Percentiles rank a stretch among this genome's conserved stretches.
Evolutionary conservation across 2,797 vertebrate species (phyloP).

Genomic region (Gymnothorax reevesii): DNA sequence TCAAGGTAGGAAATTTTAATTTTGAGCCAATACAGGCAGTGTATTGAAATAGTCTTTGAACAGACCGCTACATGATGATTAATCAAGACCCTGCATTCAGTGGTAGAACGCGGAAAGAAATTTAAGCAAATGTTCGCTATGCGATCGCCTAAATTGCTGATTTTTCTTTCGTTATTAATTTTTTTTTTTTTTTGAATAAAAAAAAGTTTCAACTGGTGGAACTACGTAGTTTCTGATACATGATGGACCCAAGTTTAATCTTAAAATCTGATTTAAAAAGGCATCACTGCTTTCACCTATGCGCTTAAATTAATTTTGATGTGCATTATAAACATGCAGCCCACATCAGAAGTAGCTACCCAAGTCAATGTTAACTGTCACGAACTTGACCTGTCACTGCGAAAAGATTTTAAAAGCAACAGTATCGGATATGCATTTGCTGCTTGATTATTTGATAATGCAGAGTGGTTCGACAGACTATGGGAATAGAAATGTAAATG

Average conservation of each 20-base stretch:
- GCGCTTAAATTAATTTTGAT: not conserved
- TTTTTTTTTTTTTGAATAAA: not conserved
- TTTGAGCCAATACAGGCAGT: not conserved
- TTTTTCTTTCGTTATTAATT: no score
- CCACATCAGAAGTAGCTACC: not conserved
- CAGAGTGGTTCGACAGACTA: not conserved
- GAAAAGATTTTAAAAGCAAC: not conserved
- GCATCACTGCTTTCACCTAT: not conserved
- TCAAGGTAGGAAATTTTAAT: constrained; percentile 7
- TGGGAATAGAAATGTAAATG: not conserved
- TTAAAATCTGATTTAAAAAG: no score
- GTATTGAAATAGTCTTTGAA: not conserved
- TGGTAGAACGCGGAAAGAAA: not conserved
- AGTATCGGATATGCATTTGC: not conserved
- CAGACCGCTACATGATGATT: not conserved
- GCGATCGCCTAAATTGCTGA: no score
- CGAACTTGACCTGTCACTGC: not conserved
- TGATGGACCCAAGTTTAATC: no score
- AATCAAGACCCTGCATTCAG: not conserved
- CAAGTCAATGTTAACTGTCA: not conserved
- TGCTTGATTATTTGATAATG: not conserved
- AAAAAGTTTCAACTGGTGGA: not conserved
- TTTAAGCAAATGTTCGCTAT: no score
- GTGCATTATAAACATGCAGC: not conserved
- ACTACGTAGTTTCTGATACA: no score